A percentile compares a stretch with the other conserved stretches of the same genome.
These are phyloP conservation scores for Pectinophora gossypiella DNA, from an alignment of 1,140 invertebrate species.

Conservation along the genomic window DNA sequence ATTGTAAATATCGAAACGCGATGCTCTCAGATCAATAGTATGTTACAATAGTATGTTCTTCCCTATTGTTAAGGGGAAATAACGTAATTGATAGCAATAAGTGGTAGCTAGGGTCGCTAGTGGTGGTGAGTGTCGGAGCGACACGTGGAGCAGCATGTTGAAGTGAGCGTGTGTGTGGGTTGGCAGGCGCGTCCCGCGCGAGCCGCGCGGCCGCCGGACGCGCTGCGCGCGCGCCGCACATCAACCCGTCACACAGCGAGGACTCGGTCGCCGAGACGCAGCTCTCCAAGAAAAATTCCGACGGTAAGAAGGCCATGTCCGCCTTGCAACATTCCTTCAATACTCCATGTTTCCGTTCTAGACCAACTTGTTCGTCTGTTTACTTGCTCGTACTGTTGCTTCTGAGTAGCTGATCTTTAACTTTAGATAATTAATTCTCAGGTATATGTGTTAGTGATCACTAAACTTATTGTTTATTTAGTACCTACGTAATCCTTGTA, in stretches of 20 bases:
- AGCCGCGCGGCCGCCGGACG: constrained; percentile 53
- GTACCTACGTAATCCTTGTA: no score
- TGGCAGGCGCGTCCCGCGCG: constrained; percentile 60
- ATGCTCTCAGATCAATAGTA: no score
- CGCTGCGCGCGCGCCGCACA: constrained; percentile 50
- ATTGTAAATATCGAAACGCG: background rate
- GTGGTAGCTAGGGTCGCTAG: constrained; percentile 8
- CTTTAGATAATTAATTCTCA: constrained; percentile 1
- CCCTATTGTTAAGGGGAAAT: no score
- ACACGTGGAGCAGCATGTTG: constrained; percentile 35
- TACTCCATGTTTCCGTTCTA: constrained; percentile 17
- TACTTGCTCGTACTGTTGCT: constrained; percentile 31
- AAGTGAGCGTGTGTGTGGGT: constrained; percentile 62
- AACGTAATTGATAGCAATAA: no score
- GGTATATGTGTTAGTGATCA: background rate
- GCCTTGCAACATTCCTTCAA: constrained; percentile 13
- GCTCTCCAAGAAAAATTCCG: constrained; percentile 87
- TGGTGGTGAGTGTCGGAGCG: constrained; percentile 13
- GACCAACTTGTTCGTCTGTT: constrained; percentile 29
- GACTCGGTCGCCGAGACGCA: constrained; percentile 86
- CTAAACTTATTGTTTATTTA: no score
- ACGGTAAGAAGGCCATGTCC: constrained; percentile 79
- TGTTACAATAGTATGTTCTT: no score
- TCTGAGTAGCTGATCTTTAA: constrained; percentile 20
- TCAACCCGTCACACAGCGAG: constrained; percentile 85